phyloP scores from a whole-genome alignment of 2,888 invertebrate genomes.

The Hesperia comma region DNA sequence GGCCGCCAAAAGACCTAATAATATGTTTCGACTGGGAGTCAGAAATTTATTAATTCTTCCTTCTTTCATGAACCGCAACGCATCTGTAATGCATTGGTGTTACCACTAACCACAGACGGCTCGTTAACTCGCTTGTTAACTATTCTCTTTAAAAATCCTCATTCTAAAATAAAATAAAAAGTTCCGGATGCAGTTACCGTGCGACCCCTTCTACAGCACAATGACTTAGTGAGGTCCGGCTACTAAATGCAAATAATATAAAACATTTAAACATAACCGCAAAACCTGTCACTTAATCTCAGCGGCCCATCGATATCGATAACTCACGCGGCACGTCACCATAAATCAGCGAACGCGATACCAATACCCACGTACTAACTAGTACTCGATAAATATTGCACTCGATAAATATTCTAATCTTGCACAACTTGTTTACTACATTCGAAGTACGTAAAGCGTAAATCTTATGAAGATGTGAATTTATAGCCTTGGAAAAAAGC shows the following conservation, averaged over 20 bases:
- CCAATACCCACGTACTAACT: slow-evolving; percentile 79
- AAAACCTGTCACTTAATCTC: slow-evolving; percentile 55
- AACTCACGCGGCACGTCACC: slow-evolving; percentile 75
- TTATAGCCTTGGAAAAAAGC: background rate
- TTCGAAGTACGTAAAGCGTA: slow-evolving; percentile 29
- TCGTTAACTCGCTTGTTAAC: no score
- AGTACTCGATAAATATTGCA: slow-evolving; percentile 72
- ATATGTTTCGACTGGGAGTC: no score
- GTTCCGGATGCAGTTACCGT: no score
- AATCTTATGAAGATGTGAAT: background rate
- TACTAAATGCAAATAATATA: slow-evolving; percentile 49
- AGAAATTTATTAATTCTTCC: no score
- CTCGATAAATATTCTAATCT: slow-evolving; percentile 73
- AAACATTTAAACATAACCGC: slow-evolving; percentile 50
- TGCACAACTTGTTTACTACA: slow-evolving; percentile 57
- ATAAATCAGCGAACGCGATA: slow-evolving; percentile 79
- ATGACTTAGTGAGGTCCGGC: no score
- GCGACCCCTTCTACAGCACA: no score
- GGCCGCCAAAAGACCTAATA: no score
- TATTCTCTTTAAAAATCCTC: slow-evolving; percentile 4
- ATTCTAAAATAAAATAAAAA: no score
- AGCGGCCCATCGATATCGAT: slow-evolving; percentile 67
- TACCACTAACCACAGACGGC: no score
- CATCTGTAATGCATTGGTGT: no score
- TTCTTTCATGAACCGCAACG: no score